Conservation (phyloP, 2,797 vertebrate species). For the Sciurus carolinensis region DNA sequence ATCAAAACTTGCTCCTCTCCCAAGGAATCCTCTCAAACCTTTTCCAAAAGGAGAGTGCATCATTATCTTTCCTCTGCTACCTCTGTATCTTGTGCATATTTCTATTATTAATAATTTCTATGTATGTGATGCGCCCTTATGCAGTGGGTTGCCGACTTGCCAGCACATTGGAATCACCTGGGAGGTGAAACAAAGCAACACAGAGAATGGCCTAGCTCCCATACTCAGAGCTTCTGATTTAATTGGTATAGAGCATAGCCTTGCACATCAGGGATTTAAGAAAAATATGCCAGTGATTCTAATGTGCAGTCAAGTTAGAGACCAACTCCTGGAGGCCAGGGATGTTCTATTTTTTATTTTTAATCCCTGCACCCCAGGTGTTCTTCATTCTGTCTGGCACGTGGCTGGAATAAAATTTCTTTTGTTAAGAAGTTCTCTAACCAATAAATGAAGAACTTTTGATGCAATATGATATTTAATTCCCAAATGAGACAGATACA, state of each 20-base stretch:
- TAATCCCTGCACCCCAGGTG: slow-evolving; percentile 40
- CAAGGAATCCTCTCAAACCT: background rate
- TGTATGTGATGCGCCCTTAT: background rate
- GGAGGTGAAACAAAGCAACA: background rate
- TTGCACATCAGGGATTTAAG: background rate
- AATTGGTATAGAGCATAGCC: background rate
- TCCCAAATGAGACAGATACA: slow-evolving; percentile 4
- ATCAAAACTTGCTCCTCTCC: background rate
- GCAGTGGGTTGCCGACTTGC: background rate
- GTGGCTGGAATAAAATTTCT: slow-evolving; percentile 56
- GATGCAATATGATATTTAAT: slow-evolving; percentile 11
- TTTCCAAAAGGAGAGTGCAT: background rate
- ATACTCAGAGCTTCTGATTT: slow-evolving; percentile 48
- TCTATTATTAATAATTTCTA: slow-evolving; percentile 19
- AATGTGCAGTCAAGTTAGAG: background rate
- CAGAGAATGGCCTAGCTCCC: background rate
- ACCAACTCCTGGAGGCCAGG: slow-evolving; percentile 1
- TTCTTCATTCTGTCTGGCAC: slow-evolving; percentile 52
- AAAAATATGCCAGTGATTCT: background rate
- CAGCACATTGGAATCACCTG: background rate
- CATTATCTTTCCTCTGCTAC: slow-evolving; percentile 19
- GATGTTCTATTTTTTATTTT: slow-evolving; percentile 68
- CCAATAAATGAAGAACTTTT: slow-evolving; percentile 18
- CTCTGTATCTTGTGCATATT: background rate
- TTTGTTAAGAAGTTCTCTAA: slow-evolving; percentile 56